Percentiles rank a stretch among this genome's conserved stretches.
phyloP scores from a whole-genome alignment of 2,888 invertebrate genomes.

The Hyppa rectilinea region DNA sequence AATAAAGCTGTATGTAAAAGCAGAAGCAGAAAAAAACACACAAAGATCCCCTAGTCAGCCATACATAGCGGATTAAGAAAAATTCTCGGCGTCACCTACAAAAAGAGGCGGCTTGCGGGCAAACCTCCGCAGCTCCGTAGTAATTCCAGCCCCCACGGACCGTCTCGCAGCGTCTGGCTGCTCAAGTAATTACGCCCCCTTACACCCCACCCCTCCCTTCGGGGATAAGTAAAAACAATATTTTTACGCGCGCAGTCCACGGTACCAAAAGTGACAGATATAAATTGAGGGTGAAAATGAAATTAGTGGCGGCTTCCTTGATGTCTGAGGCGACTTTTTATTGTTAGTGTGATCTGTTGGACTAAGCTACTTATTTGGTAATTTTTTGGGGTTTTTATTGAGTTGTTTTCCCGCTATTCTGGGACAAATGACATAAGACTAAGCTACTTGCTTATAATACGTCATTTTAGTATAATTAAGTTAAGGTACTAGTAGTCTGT shows the following conservation, averaged over 20 bases:
- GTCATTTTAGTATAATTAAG: not conserved
- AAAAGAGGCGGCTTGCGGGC: constrained; percentile 80
- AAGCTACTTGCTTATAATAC: not conserved
- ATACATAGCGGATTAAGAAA: constrained; percentile 80
- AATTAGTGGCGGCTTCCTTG: constrained; percentile 84
- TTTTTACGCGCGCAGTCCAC: constrained; percentile 87
- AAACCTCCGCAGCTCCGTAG: constrained; percentile 73
- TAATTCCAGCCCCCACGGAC: constrained; percentile 83
- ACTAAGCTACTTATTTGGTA: constrained; percentile 44
- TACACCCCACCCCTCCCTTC: constrained; percentile 71
- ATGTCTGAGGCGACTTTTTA: constrained; percentile 75
- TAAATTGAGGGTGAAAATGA: constrained; percentile 88
- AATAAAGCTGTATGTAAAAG: constrained; percentile 49
- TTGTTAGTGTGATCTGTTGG: constrained; percentile 66
- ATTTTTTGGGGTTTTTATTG: constrained; percentile 22
- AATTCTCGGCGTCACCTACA: constrained; percentile 80
- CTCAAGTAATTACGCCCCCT: constrained; percentile 88
- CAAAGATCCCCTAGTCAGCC: constrained; percentile 62
- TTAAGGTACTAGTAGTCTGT: not conserved
- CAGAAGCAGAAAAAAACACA: constrained; percentile 52
- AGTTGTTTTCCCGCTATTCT: not conserved
- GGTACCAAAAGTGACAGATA: constrained; percentile 88
- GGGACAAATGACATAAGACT: not conserved
- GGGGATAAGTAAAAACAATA: constrained; percentile 90
- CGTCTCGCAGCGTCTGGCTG: constrained; percentile 82